Conservation (phyloP, 2,888 invertebrate genomes). For the Dicyrtomina minuta region DNA sequence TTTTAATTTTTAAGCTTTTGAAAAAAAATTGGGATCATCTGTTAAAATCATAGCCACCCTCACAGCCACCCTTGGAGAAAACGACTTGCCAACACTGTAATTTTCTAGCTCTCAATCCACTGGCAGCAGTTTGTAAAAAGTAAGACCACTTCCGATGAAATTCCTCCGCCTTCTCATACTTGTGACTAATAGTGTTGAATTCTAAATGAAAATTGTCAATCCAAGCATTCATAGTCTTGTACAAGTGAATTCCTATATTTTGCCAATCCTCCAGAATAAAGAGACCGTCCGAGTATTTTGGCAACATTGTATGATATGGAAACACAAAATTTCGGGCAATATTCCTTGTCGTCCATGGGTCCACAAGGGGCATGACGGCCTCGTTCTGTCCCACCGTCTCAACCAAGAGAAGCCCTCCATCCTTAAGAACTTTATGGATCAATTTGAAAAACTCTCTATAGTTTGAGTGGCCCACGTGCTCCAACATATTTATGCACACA, state of each 20-base stretch:
- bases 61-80: conserved; percentile 35
- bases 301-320: conserved; percentile 6
- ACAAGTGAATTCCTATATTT: conserved; percentile 59
- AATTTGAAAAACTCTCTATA: conserved; percentile 4
- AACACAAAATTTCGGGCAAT: conserved; percentile 21
- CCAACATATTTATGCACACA: conserved; percentile 25
- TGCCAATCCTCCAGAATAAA: conserved; percentile 71
- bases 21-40: too few species aligned
- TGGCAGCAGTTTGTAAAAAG: conserved; percentile 29
- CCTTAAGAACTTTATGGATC: not conserved
- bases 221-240: conserved; percentile 27
- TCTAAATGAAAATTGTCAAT: conserved; percentile 16
- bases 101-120: conserved; percentile 26
- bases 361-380: not conserved
- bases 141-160: conserved; percentile 37
- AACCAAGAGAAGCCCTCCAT: conserved; percentile 18
- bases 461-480: conserved; percentile 24
- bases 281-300: conserved; percentile 67
- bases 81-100: conserved; percentile 39
- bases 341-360: conserved; percentile 19
- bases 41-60: too few species aligned
- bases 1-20: too few species aligned
- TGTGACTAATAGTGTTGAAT: conserved; percentile 24
- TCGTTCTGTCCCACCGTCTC: conserved; percentile 19
- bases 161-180: conserved; percentile 16